Percentiles rank a stretch among this genome's conserved stretches.
Conservation (phyloP, 2,113 vertebrate species). For the Melanerpes aurifrons region DNA sequence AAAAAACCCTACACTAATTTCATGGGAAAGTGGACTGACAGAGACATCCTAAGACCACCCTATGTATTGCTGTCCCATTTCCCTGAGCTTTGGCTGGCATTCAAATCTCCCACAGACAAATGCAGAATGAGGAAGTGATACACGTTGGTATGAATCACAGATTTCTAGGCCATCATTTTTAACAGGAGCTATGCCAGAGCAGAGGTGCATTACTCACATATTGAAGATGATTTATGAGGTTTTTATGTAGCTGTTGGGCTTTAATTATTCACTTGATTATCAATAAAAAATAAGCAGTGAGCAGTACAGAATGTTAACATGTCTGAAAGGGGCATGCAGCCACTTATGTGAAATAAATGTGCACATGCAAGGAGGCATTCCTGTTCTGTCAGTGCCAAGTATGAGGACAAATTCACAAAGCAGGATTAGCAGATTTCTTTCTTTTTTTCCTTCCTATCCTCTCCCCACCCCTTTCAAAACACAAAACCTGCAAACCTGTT, state of each 20-base stretch:
- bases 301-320: conserved; percentile 49
- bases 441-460: not conserved
- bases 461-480: conserved; percentile 31
- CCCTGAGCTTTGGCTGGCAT: not conserved
- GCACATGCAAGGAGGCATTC: not conserved
- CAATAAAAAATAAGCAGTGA: conserved; percentile 79
- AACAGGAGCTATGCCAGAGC: conserved; percentile 46
- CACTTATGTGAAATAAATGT: conserved; percentile 13
- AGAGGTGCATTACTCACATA: conserved; percentile 48
- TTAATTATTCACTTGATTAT: conserved; percentile 83
- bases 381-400: conserved; percentile 13
- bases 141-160: conserved; percentile 32
- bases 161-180: conserved; percentile 69
- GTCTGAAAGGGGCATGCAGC: conserved; percentile 37
- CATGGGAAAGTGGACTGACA: not conserved
- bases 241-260: conserved; percentile 69
- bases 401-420: conserved; percentile 56
- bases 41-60: not conserved
- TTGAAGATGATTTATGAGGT: conserved; percentile 73
- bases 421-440: conserved; percentile 53
- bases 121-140: not conserved
- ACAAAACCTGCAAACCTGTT: conserved; percentile 78
- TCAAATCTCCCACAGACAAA: conserved; percentile 5
- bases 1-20: not conserved
- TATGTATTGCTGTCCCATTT: not conserved